Conservation (phyloP, 2,888 invertebrate species). For the Beris chalybata region DNA sequence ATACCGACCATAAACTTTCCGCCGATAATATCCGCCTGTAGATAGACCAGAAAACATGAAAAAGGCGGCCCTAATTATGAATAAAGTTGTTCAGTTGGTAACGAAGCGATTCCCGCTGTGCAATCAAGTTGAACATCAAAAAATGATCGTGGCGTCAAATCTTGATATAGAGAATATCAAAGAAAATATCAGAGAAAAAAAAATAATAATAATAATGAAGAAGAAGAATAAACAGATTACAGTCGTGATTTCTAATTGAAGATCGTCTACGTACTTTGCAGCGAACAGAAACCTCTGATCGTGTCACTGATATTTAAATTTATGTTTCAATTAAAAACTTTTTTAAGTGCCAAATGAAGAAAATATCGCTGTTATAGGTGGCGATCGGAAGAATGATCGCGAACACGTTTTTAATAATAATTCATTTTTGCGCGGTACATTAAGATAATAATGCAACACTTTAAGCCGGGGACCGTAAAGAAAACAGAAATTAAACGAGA, state of each 20-base stretch:
- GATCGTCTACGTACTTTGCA: constrained; percentile 3
- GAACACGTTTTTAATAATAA: too few species aligned
- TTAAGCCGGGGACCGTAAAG: too few species aligned
- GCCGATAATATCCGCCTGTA: too few species aligned
- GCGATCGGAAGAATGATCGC: constrained; percentile 5
- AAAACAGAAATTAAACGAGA: constrained; percentile 19
- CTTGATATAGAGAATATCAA: constrained; percentile 10
- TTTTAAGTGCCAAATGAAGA: constrained; percentile 5
- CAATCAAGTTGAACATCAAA: constrained; percentile 26
- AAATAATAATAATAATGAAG: too few species aligned
- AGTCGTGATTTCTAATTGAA: constrained; percentile 15
- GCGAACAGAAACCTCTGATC: constrained; percentile 6
- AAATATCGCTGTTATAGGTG: constrained; percentile 13
- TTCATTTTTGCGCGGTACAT: too few species aligned
- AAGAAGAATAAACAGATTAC: neutral
- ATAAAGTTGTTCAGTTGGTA: constrained; percentile 21
- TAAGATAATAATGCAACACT: too few species aligned
- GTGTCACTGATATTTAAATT: constrained; percentile 23
- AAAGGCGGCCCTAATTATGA: constrained; percentile 31
- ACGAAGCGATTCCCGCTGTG: constrained; percentile 21
- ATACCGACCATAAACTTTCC: neutral
- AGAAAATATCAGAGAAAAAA: too few species aligned
- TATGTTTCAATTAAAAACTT: constrained; percentile 29
- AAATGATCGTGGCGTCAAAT: constrained; percentile 23
- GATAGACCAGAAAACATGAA: constrained; percentile 12